These are phyloP conservation scores for Sebastes vulpes DNA, from an alignment of 2,797 vertebrate genomes.

Conservation along the genomic window DNA sequence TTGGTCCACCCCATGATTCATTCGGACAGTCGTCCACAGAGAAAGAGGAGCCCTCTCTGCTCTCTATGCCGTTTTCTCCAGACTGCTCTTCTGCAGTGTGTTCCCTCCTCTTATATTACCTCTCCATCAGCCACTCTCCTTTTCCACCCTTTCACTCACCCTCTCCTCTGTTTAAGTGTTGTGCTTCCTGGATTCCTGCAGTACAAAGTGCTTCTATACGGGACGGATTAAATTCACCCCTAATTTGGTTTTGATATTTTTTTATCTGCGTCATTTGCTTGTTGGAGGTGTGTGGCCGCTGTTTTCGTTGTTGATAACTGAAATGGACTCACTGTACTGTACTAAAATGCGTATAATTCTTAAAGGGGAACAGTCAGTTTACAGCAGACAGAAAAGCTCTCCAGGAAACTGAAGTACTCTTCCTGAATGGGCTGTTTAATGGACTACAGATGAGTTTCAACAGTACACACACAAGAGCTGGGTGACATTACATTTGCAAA, in stretches of 20 bases:
- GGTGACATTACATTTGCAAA: constrained; percentile 48
- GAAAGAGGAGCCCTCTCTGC: constrained; percentile 32
- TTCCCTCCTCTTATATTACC: constrained; percentile 52
- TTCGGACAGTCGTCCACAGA: constrained; percentile 43
- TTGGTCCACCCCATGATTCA: constrained; percentile 69
- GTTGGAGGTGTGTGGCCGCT: constrained; percentile 38
- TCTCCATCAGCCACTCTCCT: constrained; percentile 50
- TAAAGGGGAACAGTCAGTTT: constrained; percentile 25
- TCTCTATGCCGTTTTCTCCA: constrained; percentile 29
- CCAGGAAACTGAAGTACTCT: constrained; percentile 46
- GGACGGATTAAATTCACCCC: constrained; percentile 74
- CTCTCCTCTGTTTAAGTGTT: constrained; percentile 60
- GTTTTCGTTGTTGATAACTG: constrained; percentile 43
- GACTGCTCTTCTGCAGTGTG: constrained; percentile 18
- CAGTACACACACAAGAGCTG: constrained; percentile 5
- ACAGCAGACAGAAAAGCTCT: constrained; percentile 53
- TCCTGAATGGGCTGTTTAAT: constrained; percentile 52
- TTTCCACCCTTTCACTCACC: constrained; percentile 28
- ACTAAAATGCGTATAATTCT: constrained; percentile 21
- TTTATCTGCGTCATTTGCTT: constrained; percentile 63
- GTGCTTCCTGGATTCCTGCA: constrained; percentile 69
- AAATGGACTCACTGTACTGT: constrained; percentile 42
- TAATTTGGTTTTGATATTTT: constrained; percentile 79
- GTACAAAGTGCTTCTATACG: constrained; percentile 76
- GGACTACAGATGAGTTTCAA: constrained; percentile 67